Evolutionary conservation across 2,797 vertebrate species (phyloP).

Genomic region (Anomalospiza imberbis): DNA sequence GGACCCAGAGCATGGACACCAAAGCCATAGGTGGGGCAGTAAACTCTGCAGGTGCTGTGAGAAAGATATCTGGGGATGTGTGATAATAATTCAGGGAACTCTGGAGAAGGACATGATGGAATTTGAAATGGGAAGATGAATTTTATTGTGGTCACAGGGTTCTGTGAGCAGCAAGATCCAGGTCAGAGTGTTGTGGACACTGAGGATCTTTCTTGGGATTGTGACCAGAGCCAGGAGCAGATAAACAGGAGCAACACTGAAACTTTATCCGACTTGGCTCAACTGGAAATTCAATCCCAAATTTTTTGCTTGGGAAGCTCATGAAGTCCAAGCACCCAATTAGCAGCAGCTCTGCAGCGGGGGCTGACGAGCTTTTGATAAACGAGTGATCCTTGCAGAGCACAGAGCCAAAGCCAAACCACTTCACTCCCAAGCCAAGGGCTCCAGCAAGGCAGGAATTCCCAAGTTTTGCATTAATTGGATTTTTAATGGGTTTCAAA

Average conservation of each 20-base stretch:
- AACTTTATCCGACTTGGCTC: not conserved
- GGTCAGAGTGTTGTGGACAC: fast-evolving
- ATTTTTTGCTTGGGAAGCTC: not conserved
- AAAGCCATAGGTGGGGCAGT: fast-evolving
- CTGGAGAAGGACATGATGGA: not conserved
- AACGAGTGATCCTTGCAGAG: conserved; percentile 20
- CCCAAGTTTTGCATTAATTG: conserved; percentile 55
- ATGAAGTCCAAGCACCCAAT: not conserved
- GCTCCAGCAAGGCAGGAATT: not conserved
- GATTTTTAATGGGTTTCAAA: conserved; percentile 55
- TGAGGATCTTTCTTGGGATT: fast-evolving
- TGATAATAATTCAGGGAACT: not conserved
- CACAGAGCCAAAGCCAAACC: not conserved
- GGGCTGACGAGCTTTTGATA: not conserved
- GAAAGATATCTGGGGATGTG: not conserved
- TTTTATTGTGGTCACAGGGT: not conserved
- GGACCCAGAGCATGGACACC: fast-evolving
- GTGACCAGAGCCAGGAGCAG: not conserved
- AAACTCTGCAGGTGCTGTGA: too few relatives aligned
- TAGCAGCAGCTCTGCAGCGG: not conserved
- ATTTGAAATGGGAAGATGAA: not conserved
- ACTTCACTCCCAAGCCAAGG: not conserved
- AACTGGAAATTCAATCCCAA: not conserved
- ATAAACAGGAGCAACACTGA: fast-evolving
- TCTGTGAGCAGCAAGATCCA: not conserved